Percentiles rank a stretch among this genome's conserved stretches.
Conservation (phyloP, 2,113 vertebrate species). For the Capricornis sumatraensis region DNA sequence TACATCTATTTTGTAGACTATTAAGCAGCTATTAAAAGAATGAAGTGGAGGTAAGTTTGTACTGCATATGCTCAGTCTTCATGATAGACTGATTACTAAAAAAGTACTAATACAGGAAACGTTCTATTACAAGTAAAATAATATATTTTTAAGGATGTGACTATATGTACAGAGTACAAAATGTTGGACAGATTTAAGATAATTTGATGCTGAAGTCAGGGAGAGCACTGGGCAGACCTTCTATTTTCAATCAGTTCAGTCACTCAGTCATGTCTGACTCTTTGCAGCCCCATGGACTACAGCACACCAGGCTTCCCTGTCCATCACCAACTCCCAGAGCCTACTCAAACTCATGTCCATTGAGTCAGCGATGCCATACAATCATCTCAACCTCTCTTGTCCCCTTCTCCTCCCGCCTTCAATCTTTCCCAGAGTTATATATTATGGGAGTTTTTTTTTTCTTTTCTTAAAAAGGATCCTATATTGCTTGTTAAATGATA, state of each 20-base stretch:
- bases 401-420: rapidly evolving
- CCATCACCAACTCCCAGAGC: neutral
- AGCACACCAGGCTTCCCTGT: neutral
- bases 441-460: neutral
- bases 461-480: neutral
- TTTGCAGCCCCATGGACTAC: neutral
- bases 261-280: rapidly evolving
- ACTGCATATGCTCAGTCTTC: neutral
- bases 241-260: neutral
- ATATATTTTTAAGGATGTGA: neutral
- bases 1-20: neutral
- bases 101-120: neutral
- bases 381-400: neutral
- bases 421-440: neutral
- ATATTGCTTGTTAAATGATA: neutral
- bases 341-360: neutral
- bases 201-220: neutral
- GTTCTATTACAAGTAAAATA: neutral
- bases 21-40: neutral
- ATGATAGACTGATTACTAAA: neutral
- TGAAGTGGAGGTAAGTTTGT: neutral
- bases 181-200: neutral
- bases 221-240: rapidly evolving
- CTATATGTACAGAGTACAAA: neutral
- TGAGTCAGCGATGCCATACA: neutral